phyloP scores from a whole-genome alignment of 2,797 vertebrate genomes.

The Microcaecilia unicolor region DNA sequence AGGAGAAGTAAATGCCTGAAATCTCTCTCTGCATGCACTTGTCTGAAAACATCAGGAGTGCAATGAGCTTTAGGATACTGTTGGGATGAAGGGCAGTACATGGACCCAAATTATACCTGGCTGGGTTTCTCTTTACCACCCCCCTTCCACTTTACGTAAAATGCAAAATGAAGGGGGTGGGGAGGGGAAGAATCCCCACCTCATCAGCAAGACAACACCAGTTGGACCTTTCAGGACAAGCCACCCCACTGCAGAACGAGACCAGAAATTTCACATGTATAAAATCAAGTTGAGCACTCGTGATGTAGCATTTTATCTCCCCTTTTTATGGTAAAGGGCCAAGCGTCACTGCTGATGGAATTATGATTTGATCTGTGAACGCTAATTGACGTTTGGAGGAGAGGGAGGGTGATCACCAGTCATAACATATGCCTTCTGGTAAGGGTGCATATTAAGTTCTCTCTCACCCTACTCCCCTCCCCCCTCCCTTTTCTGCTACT shows the following conservation, averaged over 20 bases:
- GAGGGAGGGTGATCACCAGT: conserved; percentile 25
- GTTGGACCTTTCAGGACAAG: conserved; percentile 3
- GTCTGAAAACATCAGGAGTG: no score
- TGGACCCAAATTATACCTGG: no score
- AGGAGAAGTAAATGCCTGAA: no score
- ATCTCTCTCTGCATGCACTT: no score
- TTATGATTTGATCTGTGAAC: conserved; percentile 11
- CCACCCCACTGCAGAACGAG: conserved; percentile 15
- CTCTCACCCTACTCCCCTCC: background rate
- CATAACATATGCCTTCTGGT: conserved; percentile 17
- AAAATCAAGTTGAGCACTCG: conserved; percentile 21
- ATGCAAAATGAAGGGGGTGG: no score
- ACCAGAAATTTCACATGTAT: conserved; percentile 16
- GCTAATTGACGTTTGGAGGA: conserved; percentile 27
- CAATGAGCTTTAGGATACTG: no score
- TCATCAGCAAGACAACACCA: conserved; percentile 1
- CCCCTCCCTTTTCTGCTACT: background rate
- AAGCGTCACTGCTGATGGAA: no score
- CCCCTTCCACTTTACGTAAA: conserved; percentile 2
- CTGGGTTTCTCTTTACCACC: no score
- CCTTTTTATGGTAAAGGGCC: no score
- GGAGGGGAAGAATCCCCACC: conserved; percentile 4
- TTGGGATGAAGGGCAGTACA: no score
- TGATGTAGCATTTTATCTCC: conserved; percentile 20
- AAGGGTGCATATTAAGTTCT: conserved; percentile 22